Evolutionary conservation across 2,888 invertebrate genomes (phyloP), one percentile per base, ranked within the genome.

Genomic region (Osmoderma eremita): DNA sequence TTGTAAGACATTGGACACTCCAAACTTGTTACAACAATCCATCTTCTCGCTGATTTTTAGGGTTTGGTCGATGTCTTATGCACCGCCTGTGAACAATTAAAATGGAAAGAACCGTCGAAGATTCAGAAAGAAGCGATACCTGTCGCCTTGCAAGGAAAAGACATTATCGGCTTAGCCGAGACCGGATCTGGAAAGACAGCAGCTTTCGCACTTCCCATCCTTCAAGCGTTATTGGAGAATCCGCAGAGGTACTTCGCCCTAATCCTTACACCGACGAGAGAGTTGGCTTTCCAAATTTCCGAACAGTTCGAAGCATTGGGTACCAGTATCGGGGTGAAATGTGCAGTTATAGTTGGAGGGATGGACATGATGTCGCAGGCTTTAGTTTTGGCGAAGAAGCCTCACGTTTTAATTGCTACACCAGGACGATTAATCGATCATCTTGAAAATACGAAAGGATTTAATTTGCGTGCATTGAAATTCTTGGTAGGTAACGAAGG

Each of bases 301-400:
- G 98, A 99, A 83, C 99, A 99, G 79, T 96, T 99, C 85, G 95
- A 97, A 81, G 98, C 98, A 2, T 85, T 99, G 69, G 98, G 93
- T 92, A 83, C 84, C 82, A 75, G 22, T 54, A 95, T 99, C 79
- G 98, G 98, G 41, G 92, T 99, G 0, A 95, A 96, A 86, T 94
- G 94, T 83, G 95, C 91, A 63, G 98, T 98, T 0, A 92, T 99
- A 77, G 98, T 99, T 2, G 99, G 99, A 51, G 99, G 99, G 0
- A 96, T 98, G 89, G 98, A 99, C 79, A 98, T 98, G 96, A 93
- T 95, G 78, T 91, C 95, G 0, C 99, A 99, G 80, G 90, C 95
- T 0, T 83, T 98, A 68, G 88, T 91, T 75, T 83, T 99, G 54
- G 95, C 95, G 0, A 98, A 97, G 81, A 97, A 98, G 76, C 99